A percentile compares a stretch with the other conserved stretches of the same genome.
Evolutionary conservation across 2,113 vertebrate species (phyloP).

Genomic region (Centropristis striata): DNA sequence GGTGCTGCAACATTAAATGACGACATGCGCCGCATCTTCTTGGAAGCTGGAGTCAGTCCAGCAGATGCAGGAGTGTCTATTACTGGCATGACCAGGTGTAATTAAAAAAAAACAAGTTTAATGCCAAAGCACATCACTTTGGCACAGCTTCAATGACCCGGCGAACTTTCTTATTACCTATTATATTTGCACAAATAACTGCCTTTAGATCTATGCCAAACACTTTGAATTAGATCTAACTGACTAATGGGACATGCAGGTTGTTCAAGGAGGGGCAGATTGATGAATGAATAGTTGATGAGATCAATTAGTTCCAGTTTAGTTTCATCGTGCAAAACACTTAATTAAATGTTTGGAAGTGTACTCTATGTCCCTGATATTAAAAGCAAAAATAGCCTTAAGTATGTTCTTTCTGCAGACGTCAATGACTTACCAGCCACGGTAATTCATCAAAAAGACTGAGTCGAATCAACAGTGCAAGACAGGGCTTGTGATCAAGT

Average conservation of each 20-base stretch:
- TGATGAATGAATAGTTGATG: too few species aligned
- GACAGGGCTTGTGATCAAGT: conserved; percentile 13
- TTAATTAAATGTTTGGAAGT: background rate
- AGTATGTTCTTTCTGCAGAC: background rate
- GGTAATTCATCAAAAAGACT: background rate
- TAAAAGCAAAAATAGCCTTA: background rate
- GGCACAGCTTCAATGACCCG: background rate
- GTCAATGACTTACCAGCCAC: background rate
- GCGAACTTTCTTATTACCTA: background rate
- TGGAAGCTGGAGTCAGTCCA: conserved; percentile 8
- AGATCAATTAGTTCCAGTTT: background rate
- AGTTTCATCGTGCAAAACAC: background rate
- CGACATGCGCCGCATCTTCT: conserved; percentile 12
- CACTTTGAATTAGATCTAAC: background rate
- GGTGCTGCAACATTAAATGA: background rate
- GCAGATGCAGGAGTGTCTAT: conserved; percentile 28
- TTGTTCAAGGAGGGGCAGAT: background rate
- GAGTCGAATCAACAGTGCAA: background rate
- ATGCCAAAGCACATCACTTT: conserved; percentile 10
- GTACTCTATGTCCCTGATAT: background rate
- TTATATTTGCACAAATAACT: background rate
- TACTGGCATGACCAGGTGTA: conserved; percentile 16
- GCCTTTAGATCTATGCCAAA: background rate
- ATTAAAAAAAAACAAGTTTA: conserved; percentile 16
- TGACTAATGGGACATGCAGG: background rate